Conservation (phyloP, 1,140 invertebrate species). For the Anastrepha obliqua region DNA sequence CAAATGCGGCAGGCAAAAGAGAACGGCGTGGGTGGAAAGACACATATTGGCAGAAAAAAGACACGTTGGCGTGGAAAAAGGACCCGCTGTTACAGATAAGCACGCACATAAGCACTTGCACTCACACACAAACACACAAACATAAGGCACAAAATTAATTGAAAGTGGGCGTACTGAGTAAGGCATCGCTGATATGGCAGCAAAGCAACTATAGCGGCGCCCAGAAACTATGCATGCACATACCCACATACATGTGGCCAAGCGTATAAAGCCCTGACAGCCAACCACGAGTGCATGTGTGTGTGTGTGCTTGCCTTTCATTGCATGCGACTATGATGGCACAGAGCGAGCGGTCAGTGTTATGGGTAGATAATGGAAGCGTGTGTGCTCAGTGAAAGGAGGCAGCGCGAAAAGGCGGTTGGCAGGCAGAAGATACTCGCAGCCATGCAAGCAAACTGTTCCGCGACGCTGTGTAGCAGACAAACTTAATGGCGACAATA, state of each 20-base stretch:
- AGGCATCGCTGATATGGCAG: not conserved
- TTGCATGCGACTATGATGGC: not conserved
- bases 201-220: not conserved
- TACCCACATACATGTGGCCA: not conserved
- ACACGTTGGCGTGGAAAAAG: constrained; percentile 36
- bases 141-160: not conserved
- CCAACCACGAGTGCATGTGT: not conserved
- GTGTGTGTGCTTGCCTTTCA: not conserved
- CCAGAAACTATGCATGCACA: not conserved
- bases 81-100: constrained; percentile 37
- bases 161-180: constrained; percentile 45
- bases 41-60: constrained; percentile 30
- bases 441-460: not conserved
- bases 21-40: not conserved
- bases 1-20: not conserved
- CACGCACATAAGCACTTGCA: not conserved
- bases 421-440: not conserved
- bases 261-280: no score
- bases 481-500: constrained; percentile 69
- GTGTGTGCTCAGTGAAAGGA: constrained; percentile 1
- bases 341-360: not conserved
- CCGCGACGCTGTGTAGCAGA: not conserved
- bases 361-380: not conserved
- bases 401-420: not conserved
- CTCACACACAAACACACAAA: not conserved